Percentiles rank a stretch among this genome's conserved stretches.
Evolutionary conservation across 2,113 vertebrate species (phyloP).

Genomic region (Poeciliopsis occidentalis): DNA sequence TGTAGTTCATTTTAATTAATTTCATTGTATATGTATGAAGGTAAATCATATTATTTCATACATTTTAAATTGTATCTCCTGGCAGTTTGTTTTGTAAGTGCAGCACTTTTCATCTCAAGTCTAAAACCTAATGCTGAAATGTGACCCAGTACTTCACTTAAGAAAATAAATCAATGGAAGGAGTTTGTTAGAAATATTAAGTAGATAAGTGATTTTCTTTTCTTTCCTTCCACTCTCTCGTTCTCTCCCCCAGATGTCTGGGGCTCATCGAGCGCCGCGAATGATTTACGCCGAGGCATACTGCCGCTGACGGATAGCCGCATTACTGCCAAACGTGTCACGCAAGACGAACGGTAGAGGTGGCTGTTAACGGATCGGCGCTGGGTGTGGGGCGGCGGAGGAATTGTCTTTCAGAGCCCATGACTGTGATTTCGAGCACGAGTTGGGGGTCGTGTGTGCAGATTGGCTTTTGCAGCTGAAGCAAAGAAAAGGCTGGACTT

Average conservation of each 20-base stretch:
- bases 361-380: constrained; percentile 37
- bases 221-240: neutral
- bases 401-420: constrained; percentile 37
- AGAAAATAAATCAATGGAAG: too few relatives aligned
- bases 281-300: constrained; percentile 84
- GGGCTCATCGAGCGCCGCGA: constrained; percentile 76
- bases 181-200: too few relatives aligned
- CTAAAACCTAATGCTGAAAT: too few relatives aligned
- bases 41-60: too few relatives aligned
- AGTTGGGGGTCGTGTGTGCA: constrained; percentile 13
- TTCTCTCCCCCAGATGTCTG: constrained; percentile 70
- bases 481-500: constrained; percentile 15
- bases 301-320: constrained; percentile 69
- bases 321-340: constrained; percentile 82
- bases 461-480: constrained; percentile 6
- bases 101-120: too few relatives aligned
- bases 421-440: neutral
- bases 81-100: too few relatives aligned
- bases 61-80: too few relatives aligned
- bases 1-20: too few relatives aligned
- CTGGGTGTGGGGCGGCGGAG: constrained; percentile 1
- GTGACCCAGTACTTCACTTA: too few relatives aligned
- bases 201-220: too few relatives aligned
- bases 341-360: constrained; percentile 62
- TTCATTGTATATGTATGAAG: too few relatives aligned